Conservation (phyloP, 2,888 invertebrate genomes). For the Plusia festucae region DNA sequence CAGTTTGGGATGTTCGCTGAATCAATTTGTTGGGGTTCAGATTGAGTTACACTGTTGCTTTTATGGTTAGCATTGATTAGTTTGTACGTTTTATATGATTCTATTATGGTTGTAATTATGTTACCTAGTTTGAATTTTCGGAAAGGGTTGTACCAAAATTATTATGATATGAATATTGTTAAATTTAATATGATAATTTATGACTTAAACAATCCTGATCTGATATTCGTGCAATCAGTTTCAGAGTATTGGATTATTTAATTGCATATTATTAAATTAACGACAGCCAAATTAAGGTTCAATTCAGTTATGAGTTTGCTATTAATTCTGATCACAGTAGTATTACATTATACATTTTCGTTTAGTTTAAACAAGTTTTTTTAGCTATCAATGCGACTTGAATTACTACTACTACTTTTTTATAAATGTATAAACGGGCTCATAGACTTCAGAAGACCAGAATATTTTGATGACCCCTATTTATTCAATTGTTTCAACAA, state of each 20-base stretch:
- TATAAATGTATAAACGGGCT: no score
- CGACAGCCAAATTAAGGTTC: neutral
- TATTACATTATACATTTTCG: neutral
- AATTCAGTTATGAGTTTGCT: neutral
- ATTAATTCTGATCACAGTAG: neutral
- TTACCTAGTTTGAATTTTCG: neutral
- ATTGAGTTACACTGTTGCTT: neutral
- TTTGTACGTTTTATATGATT: neutral
- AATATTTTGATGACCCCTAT: no score
- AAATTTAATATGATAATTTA: no score
- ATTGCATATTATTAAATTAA: slow-evolving; percentile 5
- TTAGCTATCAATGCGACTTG: no score
- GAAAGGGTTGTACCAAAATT: no score
- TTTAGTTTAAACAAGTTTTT: neutral
- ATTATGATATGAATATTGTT: no score
- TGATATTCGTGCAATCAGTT: neutral
- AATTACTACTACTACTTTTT: no score
- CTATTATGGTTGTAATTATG: neutral
- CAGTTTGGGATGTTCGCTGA: neutral
- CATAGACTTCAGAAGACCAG: no score
- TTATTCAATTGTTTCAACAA: neutral
- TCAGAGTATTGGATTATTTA: neutral
- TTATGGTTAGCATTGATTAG: neutral
- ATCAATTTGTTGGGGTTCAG: neutral
- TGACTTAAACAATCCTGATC: neutral